Base-by-base conservation (phyloP, 2,888 invertebrate species). In the Troglohyphantes excavatus region DNA sequence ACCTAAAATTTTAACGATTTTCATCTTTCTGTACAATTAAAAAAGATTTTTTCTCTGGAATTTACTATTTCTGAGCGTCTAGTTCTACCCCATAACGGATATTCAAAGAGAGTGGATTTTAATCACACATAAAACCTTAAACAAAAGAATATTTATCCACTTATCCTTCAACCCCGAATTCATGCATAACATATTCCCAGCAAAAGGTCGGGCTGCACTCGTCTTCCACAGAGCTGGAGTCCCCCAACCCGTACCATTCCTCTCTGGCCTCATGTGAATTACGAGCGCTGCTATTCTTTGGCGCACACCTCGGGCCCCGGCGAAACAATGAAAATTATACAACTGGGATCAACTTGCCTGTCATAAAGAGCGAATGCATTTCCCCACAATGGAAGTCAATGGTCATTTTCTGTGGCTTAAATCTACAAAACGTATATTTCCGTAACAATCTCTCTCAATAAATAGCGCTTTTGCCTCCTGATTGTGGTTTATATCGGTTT, bases 381-480 rank as follows among this genome's bases (percentile, higher is more conserved):
- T 82, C 65, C 7, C 65, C 39, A 82, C 82, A 82, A 82, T 82
- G 61, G 72, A 19, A 82, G 72, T 70, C 61, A 53, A 26, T 82
- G 68, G 82, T 70, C 70, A 70, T 61, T 61, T 70, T 82, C 39
- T 59, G 33, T 61, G 61, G 70, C 70, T 82, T 61, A 61, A 72
- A 67, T 46, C 82, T 70, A 82, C 82, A 82, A 82, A 82, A 82
- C 82, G 82, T 82, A 82, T 70, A 67, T 82, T 82, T 82, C 82
- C 82, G 82, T 72, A 70, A 72, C 82, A 70, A 70, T 70, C 61
- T 82, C 26, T 29, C 68, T 21, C 61, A 29, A 68, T 81, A 68
- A 68, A 81, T 81, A 81, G 23, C n/a, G 29, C 53, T 53, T 53
- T 53, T 53, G 53, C 53, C 53, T 53, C 5, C 53, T 53, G 53